These are phyloP conservation scores for Corythoichthys haematopterus DNA, from an alignment of 2,113 vertebrate genomes.

Conservation along the genomic window DNA sequence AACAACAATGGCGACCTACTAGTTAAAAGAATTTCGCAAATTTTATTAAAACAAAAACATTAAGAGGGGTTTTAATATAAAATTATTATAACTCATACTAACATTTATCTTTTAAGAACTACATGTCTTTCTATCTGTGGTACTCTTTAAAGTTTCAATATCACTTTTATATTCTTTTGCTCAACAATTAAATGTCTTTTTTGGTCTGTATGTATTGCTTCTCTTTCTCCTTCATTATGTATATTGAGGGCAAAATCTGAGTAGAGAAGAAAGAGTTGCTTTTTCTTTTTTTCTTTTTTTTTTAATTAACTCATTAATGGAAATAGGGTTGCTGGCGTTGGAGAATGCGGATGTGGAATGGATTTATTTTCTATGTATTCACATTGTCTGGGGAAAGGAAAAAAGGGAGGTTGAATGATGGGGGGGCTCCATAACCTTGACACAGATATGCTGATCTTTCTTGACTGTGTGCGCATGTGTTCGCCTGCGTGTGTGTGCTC, in stretches of 20 bases:
- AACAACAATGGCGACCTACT: too few species aligned
- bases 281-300: too few species aligned
- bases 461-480: not conserved
- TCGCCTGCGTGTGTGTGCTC: not conserved
- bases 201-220: conserved; percentile 25
- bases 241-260: conserved; percentile 2
- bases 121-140: too few species aligned
- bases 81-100: too few species aligned
- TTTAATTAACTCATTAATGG: conserved; percentile 54
- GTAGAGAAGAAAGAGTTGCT: conserved; percentile 16
- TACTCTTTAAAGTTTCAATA: too few species aligned
- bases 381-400: conserved; percentile 18
- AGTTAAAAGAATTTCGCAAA: too few species aligned
- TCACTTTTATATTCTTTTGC: too few species aligned
- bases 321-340: conserved; percentile 29
- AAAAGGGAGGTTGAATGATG: not conserved
- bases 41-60: too few species aligned
- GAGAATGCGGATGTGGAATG: conserved; percentile 21
- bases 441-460: conserved; percentile 38
- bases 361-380: conserved; percentile 22
- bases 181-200: conserved; percentile 43
- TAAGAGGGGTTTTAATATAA: too few species aligned
- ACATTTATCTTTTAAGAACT: too few species aligned
- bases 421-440: conserved; percentile 55
- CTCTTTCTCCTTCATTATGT: not conserved